Evolutionary conservation across 2,888 invertebrate species (phyloP).

Genomic region (Bursaphelenchus okinawaensis): DNA sequence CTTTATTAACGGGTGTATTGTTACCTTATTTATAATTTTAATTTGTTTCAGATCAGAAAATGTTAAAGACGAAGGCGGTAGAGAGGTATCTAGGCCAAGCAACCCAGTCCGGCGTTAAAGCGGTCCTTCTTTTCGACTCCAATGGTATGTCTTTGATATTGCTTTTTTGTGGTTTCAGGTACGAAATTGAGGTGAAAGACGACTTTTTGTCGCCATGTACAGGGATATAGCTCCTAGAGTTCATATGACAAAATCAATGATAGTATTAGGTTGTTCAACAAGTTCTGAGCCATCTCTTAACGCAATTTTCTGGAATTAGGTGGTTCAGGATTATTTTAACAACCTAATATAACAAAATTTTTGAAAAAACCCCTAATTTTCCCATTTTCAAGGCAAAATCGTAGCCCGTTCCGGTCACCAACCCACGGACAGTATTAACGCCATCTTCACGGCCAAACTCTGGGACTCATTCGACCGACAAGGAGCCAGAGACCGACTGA

Average conservation of each 20-base stretch:
- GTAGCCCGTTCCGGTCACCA: slow-evolving; percentile 16
- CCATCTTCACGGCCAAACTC: slow-evolving; percentile 22
- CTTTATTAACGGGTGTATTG: too few species aligned
- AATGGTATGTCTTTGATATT: slow-evolving; percentile 21
- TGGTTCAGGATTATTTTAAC: too few species aligned
- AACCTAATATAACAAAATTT: too few species aligned
- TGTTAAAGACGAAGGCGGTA: slow-evolving; percentile 22
- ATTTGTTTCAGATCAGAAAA: background rate
- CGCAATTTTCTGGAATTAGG: too few species aligned
- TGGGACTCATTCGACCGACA: slow-evolving; percentile 26
- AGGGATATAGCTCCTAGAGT: too few species aligned
- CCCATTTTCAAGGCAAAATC: slow-evolving; percentile 16
- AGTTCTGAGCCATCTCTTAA: too few species aligned
- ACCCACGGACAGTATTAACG: slow-evolving; percentile 18
- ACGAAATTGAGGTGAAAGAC: too few species aligned
- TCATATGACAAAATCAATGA: too few species aligned
- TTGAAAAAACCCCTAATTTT: background rate
- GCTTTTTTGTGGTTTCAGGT: too few species aligned
- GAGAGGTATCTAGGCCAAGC: slow-evolving; percentile 19
- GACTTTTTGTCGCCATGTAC: too few species aligned
- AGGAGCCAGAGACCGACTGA: slow-evolving; percentile 12
- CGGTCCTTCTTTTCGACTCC: slow-evolving; percentile 23
- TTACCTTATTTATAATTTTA: too few species aligned
- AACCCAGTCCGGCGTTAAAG: slow-evolving; percentile 16
- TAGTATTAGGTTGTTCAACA: too few species aligned